Evolutionary conservation across 2,888 invertebrate species (phyloP).

Genomic region (Amphipyra berbera): DNA sequence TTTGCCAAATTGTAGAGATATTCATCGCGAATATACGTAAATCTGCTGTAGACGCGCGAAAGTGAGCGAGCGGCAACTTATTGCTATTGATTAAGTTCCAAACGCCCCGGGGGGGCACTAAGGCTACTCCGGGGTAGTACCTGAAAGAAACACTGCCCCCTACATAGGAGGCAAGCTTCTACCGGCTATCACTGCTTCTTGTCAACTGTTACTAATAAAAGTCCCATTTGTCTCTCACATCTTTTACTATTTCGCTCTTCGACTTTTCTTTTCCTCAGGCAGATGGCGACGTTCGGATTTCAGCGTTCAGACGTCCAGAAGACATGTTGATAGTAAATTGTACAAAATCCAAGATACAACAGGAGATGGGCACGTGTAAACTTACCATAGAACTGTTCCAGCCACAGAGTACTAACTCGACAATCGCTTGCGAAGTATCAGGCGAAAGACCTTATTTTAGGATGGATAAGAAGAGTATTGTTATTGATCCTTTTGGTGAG

Average conservation of each 20-base stretch:
- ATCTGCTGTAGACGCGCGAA: too few species aligned
- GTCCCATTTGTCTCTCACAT: too few species aligned
- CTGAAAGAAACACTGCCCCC: too few species aligned
- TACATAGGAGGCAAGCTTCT: too few species aligned
- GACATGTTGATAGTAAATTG: constrained; percentile 70
- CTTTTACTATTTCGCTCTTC: neutral
- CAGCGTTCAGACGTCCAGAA: constrained; percentile 61
- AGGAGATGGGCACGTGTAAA: constrained; percentile 69
- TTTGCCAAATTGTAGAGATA: too few species aligned
- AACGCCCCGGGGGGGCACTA: too few species aligned
- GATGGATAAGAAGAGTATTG: constrained; percentile 65
- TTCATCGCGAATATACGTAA: too few species aligned
- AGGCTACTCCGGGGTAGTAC: too few species aligned
- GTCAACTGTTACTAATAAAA: too few species aligned
- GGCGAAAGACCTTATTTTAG: constrained; percentile 80
- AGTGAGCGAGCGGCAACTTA: too few species aligned
- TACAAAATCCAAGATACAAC: constrained; percentile 48
- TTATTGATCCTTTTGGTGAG: constrained; percentile 74
- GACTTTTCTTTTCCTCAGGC: constrained; percentile 19
- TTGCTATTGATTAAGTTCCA: too few species aligned
- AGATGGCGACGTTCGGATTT: constrained; percentile 60
- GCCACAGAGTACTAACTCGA: constrained; percentile 64
- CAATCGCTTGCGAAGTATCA: constrained; percentile 78
- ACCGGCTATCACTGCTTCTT: too few species aligned
- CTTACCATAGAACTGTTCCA: constrained; percentile 68